Base-by-base conservation (phyloP, 2,797 vertebrate species). In the Malacoctenus gilli region DNA sequence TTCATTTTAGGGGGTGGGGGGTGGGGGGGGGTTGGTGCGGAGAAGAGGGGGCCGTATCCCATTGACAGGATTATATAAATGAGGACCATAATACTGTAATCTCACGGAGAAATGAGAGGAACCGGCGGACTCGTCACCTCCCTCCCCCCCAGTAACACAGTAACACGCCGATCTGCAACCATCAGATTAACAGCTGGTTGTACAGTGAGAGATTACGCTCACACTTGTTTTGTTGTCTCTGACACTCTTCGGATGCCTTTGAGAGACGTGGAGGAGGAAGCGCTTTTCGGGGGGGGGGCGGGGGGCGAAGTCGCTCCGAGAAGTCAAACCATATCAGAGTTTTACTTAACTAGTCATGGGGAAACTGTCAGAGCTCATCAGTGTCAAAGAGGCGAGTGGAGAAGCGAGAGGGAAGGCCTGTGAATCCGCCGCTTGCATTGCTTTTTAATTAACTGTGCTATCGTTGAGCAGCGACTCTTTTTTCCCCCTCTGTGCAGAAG, bases 31-130 rank as follows among this genome's bases (percentile, higher is more conserved):
- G 67, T n/a, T n/a, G 62, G 22, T 44, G 64, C 44, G 59, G 69
- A 56, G 56, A 70, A 73, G 73, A 61, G 19, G 51, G 68, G 67
- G 41, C 25, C 71, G 69, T 77, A 79, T 87, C 70, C 79, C 59
- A 79, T 82, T 89, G 86, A 89, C 75, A 71, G 77, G 88, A 89
- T 90, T 90, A 89, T 76, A 71, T 62, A 77, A 83, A 77, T 42
- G 52, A 82, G 47, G 63, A 69, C 43, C 72, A 82, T 79, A 86
- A 81, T 77, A 84, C 80, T 77, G 81, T 88, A 89, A 90, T 87
- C 85, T 84, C 65, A 49, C 55, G 43, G 65, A 61, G 67, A 79
- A 89, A 85, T 82, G 68, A 85, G 71, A 85, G 68, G 70, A 64
- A 70, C 54, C 42, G 61, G 49, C 51, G 60, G 66, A 69, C 53